A percentile compares a stretch with the other conserved stretches of the same genome.
phyloP scores from a whole-genome alignment of 2,888 invertebrate genomes.

The Ennomos erosarius region DNA sequence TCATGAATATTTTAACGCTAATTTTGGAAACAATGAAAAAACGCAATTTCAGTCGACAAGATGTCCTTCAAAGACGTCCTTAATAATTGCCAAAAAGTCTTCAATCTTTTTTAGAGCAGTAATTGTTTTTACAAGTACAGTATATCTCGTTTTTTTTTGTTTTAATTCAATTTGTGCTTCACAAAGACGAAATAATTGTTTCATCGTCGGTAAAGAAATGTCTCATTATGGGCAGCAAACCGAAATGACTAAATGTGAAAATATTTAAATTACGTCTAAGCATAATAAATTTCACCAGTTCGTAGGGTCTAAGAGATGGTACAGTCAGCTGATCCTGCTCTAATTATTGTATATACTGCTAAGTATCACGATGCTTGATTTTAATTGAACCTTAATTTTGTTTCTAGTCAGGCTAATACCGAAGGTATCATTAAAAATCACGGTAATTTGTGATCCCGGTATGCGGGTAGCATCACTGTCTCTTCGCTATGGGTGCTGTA shows the following conservation, averaged over 20 bases:
- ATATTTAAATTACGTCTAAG: slow-evolving; percentile 2
- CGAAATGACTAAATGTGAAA: slow-evolving; percentile 16
- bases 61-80: slow-evolving; percentile 18
- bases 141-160: slow-evolving; percentile 26
- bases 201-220: slow-evolving; percentile 17
- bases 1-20: slow-evolving; percentile 22
- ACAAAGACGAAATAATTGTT: slow-evolving; percentile 28
- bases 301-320: too few species aligned
- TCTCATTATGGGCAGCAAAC: slow-evolving; percentile 6
- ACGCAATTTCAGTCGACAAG: slow-evolving; percentile 14
- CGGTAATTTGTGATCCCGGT: too few species aligned
- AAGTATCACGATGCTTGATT: too few species aligned
- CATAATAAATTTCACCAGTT: too few species aligned
- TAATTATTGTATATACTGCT: too few species aligned
- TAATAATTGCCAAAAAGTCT: slow-evolving; percentile 29
- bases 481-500: too few species aligned
- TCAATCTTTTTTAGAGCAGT: slow-evolving; percentile 21
- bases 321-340: neutral
- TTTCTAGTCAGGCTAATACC: too few species aligned
- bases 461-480: too few species aligned
- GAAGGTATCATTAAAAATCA: too few species aligned
- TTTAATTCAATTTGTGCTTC: slow-evolving; percentile 23
- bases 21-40: slow-evolving; percentile 18
- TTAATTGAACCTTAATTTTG: too few species aligned
- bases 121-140: slow-evolving; percentile 32